phyloP scores from a whole-genome alignment of 2,797 vertebrate species.

The Galaxias olidus region DNA sequence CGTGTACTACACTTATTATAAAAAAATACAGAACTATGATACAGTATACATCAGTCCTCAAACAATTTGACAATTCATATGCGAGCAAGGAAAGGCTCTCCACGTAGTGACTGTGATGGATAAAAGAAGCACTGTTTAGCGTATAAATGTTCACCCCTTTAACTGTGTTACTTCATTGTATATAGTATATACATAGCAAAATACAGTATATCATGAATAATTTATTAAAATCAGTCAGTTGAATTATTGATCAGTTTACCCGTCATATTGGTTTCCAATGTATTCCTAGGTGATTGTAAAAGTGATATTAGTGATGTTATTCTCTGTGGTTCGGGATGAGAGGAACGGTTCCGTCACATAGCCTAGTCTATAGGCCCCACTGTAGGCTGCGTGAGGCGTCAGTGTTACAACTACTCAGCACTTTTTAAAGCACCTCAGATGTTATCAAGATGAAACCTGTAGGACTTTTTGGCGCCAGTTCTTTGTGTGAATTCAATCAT shows the following conservation, averaged over 20 bases:
- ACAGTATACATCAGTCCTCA: slow-evolving; percentile 31
- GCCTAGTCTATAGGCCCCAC: too few species aligned
- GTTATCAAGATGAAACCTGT: slow-evolving; percentile 3
- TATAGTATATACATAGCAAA: slow-evolving; percentile 47
- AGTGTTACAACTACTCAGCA: slow-evolving; percentile 14
- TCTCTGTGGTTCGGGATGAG: too few species aligned
- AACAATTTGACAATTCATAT: slow-evolving; percentile 33
- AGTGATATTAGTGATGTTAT: slow-evolving; percentile 44
- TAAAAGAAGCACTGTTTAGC: slow-evolving; percentile 53
- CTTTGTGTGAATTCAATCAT: not conserved
- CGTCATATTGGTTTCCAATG: too few species aligned
- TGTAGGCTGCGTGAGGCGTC: not conserved
- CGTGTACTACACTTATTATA: slow-evolving; percentile 23
- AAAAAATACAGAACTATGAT: slow-evolving; percentile 18
- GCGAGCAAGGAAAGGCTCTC: slow-evolving; percentile 47
- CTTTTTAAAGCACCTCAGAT: slow-evolving; percentile 2
- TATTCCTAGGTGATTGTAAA: slow-evolving; percentile 39
- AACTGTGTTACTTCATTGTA: slow-evolving; percentile 59
- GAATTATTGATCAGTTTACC: slow-evolving; percentile 19
- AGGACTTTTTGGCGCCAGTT: slow-evolving; percentile 26
- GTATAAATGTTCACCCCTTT: slow-evolving; percentile 71
- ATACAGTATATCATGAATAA: slow-evolving; percentile 45
- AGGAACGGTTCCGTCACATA: too few species aligned
- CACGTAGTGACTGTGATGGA: slow-evolving; percentile 48
- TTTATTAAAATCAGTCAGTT: slow-evolving; percentile 32